Conservation (phyloP, 1,140 invertebrate genomes). For the Anadara kagoshimensis region DNA sequence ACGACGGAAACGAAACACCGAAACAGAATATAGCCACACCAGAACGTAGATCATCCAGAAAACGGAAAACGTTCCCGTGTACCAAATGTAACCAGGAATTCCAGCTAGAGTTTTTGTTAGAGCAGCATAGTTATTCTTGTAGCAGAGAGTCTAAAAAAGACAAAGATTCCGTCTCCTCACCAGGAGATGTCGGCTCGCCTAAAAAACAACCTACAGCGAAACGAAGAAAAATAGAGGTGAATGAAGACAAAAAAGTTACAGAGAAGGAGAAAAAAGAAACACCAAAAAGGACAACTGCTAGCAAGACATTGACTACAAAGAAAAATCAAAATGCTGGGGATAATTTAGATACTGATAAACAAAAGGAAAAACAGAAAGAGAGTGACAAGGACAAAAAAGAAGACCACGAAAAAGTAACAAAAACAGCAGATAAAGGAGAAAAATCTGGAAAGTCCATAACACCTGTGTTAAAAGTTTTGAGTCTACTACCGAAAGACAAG, state of each 20-base stretch:
- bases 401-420: constrained; percentile 9
- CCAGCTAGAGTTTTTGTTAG: constrained; percentile 19
- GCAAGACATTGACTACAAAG: neutral
- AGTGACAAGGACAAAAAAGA: neutral
- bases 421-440: neutral
- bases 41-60: constrained; percentile 17
- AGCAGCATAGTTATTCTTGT: constrained; percentile 21
- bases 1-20: neutral
- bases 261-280: neutral
- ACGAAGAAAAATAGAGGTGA: neutral
- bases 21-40: neutral
- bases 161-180: neutral
- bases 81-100: constrained; percentile 17
- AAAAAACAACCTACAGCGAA: constrained; percentile 2
- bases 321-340: neutral
- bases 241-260: neutral
- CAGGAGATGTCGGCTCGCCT: neutral
- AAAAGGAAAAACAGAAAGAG: neutral
- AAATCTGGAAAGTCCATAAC: neutral
- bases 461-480: too few relatives aligned
- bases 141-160: constrained; percentile 9
- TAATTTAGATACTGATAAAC: neutral
- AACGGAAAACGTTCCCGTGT: constrained; percentile 14
- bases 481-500: too few relatives aligned
- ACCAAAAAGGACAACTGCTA: neutral